A percentile compares a stretch with the other conserved stretches of the same genome.
phyloP scores from a whole-genome alignment of 2,113 vertebrate species.

The Hippotragus niger region DNA sequence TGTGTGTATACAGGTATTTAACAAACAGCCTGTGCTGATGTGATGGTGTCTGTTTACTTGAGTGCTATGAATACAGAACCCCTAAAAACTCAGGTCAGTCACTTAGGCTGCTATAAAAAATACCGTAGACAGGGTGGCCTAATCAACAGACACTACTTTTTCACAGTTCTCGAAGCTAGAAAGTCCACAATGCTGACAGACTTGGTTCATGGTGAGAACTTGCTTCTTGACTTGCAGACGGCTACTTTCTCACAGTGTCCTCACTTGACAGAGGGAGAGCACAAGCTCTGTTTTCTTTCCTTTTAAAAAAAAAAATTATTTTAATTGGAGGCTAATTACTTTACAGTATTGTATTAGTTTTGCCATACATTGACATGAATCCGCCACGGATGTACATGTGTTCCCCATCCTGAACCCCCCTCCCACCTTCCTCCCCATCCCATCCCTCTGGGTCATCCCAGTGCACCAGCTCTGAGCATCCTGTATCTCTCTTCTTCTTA shows the following conservation, averaged over 20 bases:
- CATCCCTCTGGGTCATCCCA: too few species aligned
- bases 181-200: neutral
- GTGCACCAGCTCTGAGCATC: too few species aligned
- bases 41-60: slow-evolving; percentile 9
- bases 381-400: too few species aligned
- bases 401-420: too few species aligned
- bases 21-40: neutral
- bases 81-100: neutral
- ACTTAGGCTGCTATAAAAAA: neutral
- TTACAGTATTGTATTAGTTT: too few species aligned
- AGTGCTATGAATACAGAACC: neutral
- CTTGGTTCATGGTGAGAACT: neutral
- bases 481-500: neutral
- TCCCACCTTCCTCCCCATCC: too few species aligned
- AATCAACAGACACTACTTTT: neutral
- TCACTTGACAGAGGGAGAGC: neutral
- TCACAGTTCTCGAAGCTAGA: neutral
- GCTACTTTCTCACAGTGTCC: neutral
- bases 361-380: too few species aligned
- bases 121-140: neutral
- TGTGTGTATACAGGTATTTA: neutral
- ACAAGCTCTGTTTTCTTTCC: neutral
- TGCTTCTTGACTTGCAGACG: neutral
- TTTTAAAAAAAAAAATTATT: neutral
- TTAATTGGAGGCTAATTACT: too few species aligned